These are phyloP conservation scores for Cancer borealis DNA, from an alignment of 2,888 invertebrate species.

Conservation along the genomic window DNA sequence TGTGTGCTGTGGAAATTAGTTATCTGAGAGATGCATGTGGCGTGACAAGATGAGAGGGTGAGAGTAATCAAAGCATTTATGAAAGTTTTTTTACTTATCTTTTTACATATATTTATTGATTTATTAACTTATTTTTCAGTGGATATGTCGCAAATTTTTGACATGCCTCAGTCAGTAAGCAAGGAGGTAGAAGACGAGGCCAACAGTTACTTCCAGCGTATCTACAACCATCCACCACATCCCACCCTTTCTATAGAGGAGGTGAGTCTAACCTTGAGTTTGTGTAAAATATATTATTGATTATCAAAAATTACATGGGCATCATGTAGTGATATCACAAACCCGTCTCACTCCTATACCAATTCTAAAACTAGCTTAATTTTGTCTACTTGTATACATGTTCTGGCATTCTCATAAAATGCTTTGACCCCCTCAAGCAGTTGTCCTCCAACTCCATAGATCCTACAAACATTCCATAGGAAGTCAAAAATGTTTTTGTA, in stretches of 20 bases:
- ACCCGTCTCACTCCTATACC: too few species aligned
- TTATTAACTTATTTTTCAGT: conserved; percentile 69
- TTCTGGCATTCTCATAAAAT: too few species aligned
- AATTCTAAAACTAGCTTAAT: too few species aligned
- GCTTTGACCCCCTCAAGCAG: too few species aligned
- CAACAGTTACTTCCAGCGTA: conserved; percentile 98
- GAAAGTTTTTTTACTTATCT: not conserved
- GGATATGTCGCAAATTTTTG: conserved; percentile 87
- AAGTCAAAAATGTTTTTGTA: not conserved
- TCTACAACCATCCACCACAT: conserved; percentile 95
- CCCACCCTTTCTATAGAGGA: conserved; percentile 80
- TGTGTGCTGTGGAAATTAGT: not conserved
- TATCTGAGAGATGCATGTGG: not conserved
- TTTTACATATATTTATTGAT: too few species aligned
- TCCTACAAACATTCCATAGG: too few species aligned
- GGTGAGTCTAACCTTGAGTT: conserved; percentile 51
- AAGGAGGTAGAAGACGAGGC: conserved; percentile 99
- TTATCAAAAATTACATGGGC: too few species aligned
- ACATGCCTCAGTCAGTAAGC: conserved; percentile 87
- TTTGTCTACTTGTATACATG: too few species aligned
- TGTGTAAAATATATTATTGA: too few species aligned
- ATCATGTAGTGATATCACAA: too few species aligned
- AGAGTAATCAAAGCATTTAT: not conserved
- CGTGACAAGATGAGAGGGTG: not conserved
- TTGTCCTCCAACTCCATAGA: too few species aligned